Evolutionary conservation across 2,888 invertebrate genomes (phyloP).

Genomic region (Melanotus villosus): DNA sequence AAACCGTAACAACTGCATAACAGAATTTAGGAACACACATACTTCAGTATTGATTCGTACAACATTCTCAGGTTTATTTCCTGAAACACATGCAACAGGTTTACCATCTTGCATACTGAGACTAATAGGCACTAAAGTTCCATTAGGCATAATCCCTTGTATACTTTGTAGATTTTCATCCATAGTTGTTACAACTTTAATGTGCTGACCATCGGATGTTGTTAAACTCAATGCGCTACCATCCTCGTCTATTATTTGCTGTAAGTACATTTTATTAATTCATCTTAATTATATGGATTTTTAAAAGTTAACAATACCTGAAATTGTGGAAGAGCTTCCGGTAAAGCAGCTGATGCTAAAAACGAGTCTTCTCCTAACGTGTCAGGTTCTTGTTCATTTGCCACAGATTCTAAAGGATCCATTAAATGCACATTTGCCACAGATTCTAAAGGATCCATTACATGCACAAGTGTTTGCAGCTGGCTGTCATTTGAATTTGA

Average conservation of each 20-base stretch:
- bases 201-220: constrained; percentile 78
- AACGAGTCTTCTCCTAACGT: constrained; percentile 19
- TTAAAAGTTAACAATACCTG: constrained; percentile 48
- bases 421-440: constrained; percentile 55
- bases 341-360: constrained; percentile 27
- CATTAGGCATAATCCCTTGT: constrained; percentile 67
- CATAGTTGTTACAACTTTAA: constrained; percentile 73
- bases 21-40: no score
- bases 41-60: background rate
- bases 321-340: constrained; percentile 47
- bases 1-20: no score
- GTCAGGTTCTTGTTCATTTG: constrained; percentile 26
- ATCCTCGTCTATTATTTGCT: constrained; percentile 77
- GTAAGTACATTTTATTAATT: background rate
- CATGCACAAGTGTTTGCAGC: constrained; percentile 64
- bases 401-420: constrained; percentile 44
- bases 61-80: constrained; percentile 18
- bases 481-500: constrained; percentile 64
- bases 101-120: constrained; percentile 58
- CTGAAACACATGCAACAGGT: constrained; percentile 48
- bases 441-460: constrained; percentile 53
- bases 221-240: constrained; percentile 80
- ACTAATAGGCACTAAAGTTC: constrained; percentile 66
- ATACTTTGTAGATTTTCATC: constrained; percentile 71
- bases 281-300: background rate